phyloP scores from a whole-genome alignment of 2,888 invertebrate genomes.

The Dascillus cervinus region DNA sequence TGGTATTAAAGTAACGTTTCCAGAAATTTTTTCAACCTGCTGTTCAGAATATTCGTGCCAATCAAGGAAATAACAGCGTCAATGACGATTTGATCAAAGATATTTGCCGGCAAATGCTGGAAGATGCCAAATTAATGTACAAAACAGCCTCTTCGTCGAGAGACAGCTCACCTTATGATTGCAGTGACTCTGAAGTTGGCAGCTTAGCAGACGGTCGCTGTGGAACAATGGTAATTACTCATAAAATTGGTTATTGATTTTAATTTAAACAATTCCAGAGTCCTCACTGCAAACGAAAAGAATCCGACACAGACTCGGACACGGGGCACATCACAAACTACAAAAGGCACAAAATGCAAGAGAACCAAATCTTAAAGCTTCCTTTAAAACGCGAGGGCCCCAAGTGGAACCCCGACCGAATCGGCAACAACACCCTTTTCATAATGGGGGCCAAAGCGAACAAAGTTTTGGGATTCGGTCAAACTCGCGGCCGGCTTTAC shows the following conservation, averaged over 20 bases:
- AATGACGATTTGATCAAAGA: conserved; percentile 67
- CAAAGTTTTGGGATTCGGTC: conserved; percentile 66
- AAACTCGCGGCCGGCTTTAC: conserved; percentile 66
- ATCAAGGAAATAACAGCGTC: conserved; percentile 67
- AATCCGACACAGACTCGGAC: conserved; percentile 60
- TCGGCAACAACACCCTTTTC: conserved; percentile 65
- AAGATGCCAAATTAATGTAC: conserved; percentile 68
- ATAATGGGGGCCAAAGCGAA: conserved; percentile 74
- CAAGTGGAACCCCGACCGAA: conserved; percentile 68
- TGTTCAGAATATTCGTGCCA: conserved; percentile 66
- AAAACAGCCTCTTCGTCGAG: conserved; percentile 44
- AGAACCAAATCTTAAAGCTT: conserved; percentile 45
- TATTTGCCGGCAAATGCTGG: conserved; percentile 70
- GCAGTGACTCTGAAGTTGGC: conserved; percentile 48
- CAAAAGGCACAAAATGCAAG: conserved; percentile 36
- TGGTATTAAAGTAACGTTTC: too few relatives aligned
- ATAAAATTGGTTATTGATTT: too few relatives aligned
- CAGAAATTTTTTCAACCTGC: conserved; percentile 77
- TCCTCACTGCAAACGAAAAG: conserved; percentile 55
- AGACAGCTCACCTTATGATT: conserved; percentile 48
- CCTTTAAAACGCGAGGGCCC: conserved; percentile 47
- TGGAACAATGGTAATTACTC: conserved; percentile 25
- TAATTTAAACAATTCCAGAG: conserved; percentile 43
- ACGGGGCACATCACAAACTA: conserved; percentile 40
- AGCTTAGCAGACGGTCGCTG: conserved; percentile 47